Evolutionary conservation across 2,797 vertebrate genomes (phyloP), one percentile per base, ranked within the genome.

Genomic region (Coluber constrictor): DNA sequence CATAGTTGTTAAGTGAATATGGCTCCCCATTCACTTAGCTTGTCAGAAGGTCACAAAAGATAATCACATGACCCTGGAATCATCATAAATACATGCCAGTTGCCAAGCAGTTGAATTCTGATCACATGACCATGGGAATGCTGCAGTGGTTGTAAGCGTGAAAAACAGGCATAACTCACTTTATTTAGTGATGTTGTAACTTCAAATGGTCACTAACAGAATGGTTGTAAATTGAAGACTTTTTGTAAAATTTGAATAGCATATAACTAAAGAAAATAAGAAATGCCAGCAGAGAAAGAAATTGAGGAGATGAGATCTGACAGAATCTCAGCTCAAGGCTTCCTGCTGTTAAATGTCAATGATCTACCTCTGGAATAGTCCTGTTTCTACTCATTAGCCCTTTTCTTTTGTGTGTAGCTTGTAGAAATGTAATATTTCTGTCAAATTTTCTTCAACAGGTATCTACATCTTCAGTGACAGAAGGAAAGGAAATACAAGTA

Each of bases 391-490:
- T 3, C 18, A 5, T 93, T 90, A 32, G 56, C 11, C 4, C 87
- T 83, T 23, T 1, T 90, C 23, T 66, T 92, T n/a, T 90, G 57
- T 29, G 51, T 66, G 87, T 51, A 92, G 10, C 23, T 83, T 90
- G 3, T 93, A 90, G 1, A 90, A 88, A 27, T 54, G 9, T 88
- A 88, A 95, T 91, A 4, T 61, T 90, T 32, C 12, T 90, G 23
- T 91, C 61, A 91, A 86, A 92, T 91, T 47, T 90, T 93, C 13
- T 56, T 90, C 43, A 95, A 96, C 96, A 99, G 99, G 99, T 99
- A 51, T 99, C 99, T 93, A 99, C 98, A 2, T 99, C 99, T 88
- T 98, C 98, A 87, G 98, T 98, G 97, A 95, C 97, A 89, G 99
- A 99, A 97, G 98, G 98, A 95, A 98, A 97, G 95, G 98, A 98